phyloP scores from a whole-genome alignment of 2,888 invertebrate species.

The Acronicta psi region DNA sequence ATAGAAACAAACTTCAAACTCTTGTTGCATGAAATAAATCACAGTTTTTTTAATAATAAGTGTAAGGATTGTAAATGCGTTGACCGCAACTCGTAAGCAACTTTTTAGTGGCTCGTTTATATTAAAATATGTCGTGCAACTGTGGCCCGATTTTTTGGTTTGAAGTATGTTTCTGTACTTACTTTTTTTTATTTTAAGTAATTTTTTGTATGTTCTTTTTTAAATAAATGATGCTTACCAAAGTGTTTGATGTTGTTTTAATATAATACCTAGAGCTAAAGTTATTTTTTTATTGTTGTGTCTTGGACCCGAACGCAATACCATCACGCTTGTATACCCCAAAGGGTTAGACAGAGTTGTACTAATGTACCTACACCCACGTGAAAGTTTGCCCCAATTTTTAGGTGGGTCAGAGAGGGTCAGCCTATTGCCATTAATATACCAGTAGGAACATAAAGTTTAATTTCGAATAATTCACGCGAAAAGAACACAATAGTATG shows the following conservation, averaged over 20 bases:
- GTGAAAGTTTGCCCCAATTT: too few relatives aligned
- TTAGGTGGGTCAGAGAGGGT: too few relatives aligned
- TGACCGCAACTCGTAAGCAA: constrained; percentile 19
- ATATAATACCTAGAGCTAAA: too few relatives aligned
- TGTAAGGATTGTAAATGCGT: not conserved
- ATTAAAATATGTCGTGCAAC: constrained; percentile 9
- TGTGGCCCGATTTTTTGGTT: constrained; percentile 8
- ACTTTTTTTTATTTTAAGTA: constrained; percentile 58
- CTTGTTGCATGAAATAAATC: not conserved
- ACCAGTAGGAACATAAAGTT: too few relatives aligned
- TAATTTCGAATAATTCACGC: too few relatives aligned
- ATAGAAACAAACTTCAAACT: constrained; percentile 15
- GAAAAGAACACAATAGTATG: too few relatives aligned
- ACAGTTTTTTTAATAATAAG: not conserved
- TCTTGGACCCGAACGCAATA: too few relatives aligned
- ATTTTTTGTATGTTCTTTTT: constrained; percentile 78
- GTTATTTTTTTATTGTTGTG: too few relatives aligned
- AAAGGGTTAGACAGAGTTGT: too few relatives aligned
- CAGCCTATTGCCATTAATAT: too few relatives aligned
- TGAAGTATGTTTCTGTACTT: constrained; percentile 51
- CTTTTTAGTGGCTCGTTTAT: constrained; percentile 12
- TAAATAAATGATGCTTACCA: constrained; percentile 86
- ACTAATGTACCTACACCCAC: too few relatives aligned
- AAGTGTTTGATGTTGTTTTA: constrained; percentile 68
- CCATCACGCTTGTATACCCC: too few relatives aligned